Evolutionary conservation across 1,140 invertebrate genomes (phyloP).

Genomic region (Scaptomyza graminum): DNA sequence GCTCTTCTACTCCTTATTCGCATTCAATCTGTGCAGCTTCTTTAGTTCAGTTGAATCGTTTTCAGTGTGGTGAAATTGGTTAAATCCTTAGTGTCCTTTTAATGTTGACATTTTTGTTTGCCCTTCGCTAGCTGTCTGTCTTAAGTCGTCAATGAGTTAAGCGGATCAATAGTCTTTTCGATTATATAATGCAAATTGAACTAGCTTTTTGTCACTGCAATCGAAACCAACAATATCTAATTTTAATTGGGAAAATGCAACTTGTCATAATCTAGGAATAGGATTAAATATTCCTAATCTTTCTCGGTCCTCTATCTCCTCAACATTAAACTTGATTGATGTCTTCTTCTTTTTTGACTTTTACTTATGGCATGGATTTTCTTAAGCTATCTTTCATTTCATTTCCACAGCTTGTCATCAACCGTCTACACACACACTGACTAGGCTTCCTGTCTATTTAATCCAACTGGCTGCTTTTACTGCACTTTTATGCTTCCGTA

Average conservation of each 20-base stretch:
- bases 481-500: slow-evolving; percentile 13
- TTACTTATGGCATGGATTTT: slow-evolving; percentile 3
- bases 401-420: not conserved
- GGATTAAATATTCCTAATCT: not conserved
- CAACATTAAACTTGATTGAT: slow-evolving; percentile 7
- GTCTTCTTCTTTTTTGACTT: slow-evolving; percentile 9
- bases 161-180: not conserved
- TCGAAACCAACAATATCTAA: too few species aligned
- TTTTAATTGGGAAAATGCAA: too few species aligned
- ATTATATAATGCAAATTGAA: not conserved
- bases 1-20: slow-evolving; percentile 15
- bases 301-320: too few species aligned
- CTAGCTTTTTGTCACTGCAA: not conserved
- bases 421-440: not conserved
- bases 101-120: slow-evolving; percentile 34
- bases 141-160: slow-evolving; percentile 35
- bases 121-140: not conserved
- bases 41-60: slow-evolving; percentile 14
- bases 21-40: slow-evolving; percentile 35
- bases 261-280: not conserved
- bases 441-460: slow-evolving; percentile 20
- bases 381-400: slow-evolving; percentile 8
- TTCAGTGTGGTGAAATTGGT: slow-evolving; percentile 46
- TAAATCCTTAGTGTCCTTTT: slow-evolving; percentile 31
- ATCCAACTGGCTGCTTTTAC: slow-evolving; percentile 13